phyloP scores from a whole-genome alignment of 2,113 vertebrate genomes.

The Choloepus hoffmanni region DNA sequence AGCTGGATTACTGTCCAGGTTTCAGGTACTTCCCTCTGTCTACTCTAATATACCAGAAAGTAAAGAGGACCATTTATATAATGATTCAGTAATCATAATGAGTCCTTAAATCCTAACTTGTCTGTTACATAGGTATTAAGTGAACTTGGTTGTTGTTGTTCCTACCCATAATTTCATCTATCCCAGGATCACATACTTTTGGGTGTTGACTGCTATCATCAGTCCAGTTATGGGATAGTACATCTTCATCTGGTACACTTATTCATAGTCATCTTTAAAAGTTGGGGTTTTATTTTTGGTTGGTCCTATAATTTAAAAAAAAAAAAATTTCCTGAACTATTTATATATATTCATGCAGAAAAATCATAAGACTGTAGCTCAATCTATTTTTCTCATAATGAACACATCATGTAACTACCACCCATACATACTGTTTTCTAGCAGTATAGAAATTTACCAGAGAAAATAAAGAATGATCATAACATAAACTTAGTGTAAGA shows the following conservation, averaged over 20 bases:
- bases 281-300: not conserved
- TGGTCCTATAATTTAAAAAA: not conserved
- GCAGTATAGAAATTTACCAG: not conserved
- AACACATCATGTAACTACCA: not conserved
- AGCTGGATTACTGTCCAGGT: no score
- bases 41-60: no score
- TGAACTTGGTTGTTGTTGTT: not conserved
- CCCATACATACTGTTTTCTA: not conserved
- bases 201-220: not conserved
- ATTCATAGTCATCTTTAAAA: slow-evolving; percentile 32
- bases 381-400: slow-evolving; percentile 32
- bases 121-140: not conserved
- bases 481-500: not conserved
- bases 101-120: no score
- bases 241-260: not conserved
- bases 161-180: not conserved
- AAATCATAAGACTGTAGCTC: not conserved
- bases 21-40: no score
- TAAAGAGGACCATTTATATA: no score
- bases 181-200: not conserved
- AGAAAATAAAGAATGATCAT: slow-evolving; percentile 27
- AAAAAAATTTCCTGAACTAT: not conserved
- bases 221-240: not conserved
- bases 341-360: not conserved
- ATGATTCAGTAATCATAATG: no score